Evolutionary conservation across 1,140 invertebrate genomes (phyloP).

Genomic region (Pogonus chalceus): DNA sequence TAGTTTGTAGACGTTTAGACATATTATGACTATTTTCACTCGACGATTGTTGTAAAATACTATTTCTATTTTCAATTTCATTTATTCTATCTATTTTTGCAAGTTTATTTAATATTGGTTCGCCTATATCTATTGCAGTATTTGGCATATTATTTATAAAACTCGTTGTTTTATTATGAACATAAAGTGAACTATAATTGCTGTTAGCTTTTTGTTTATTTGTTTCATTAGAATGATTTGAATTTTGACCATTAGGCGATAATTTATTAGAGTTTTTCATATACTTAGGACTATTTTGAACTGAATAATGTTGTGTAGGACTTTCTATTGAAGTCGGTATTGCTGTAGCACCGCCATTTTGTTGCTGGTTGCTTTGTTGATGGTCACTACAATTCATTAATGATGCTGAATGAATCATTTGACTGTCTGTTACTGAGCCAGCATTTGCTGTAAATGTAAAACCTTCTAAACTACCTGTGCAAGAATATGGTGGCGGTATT

Average conservation of each 20-base stretch:
- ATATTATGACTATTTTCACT: not conserved
- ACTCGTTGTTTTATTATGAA: constrained; percentile 8
- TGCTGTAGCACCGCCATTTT: constrained; percentile 8
- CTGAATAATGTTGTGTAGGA: constrained; percentile 11
- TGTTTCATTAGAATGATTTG: too few relatives aligned
- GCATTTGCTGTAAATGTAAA: constrained; percentile 34
- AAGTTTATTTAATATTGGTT: not conserved
- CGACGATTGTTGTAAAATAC: not conserved
- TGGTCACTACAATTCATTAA: constrained; percentile 19
- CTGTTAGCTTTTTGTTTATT: not conserved
- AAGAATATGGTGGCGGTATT: constrained; percentile 71
- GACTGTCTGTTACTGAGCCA: constrained; percentile 22
- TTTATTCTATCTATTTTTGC: not conserved
- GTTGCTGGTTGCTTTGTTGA: constrained; percentile 12
- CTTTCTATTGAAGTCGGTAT: constrained; percentile 12
- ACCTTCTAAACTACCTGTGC: constrained; percentile 59
- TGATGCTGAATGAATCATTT: constrained; percentile 18
- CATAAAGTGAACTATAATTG: not conserved
- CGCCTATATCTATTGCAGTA: not conserved
- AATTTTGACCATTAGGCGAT: not conserved
- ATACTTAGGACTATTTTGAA: constrained; percentile 9
- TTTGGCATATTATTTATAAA: not conserved
- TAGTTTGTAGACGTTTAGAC: not conserved
- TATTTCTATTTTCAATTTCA: not conserved
- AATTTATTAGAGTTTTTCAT: constrained; percentile 9